Evolutionary conservation across 1,140 invertebrate species (phyloP), one percentile per base, ranked within the genome.

Genomic region (Sitophilus oryzae): DNA sequence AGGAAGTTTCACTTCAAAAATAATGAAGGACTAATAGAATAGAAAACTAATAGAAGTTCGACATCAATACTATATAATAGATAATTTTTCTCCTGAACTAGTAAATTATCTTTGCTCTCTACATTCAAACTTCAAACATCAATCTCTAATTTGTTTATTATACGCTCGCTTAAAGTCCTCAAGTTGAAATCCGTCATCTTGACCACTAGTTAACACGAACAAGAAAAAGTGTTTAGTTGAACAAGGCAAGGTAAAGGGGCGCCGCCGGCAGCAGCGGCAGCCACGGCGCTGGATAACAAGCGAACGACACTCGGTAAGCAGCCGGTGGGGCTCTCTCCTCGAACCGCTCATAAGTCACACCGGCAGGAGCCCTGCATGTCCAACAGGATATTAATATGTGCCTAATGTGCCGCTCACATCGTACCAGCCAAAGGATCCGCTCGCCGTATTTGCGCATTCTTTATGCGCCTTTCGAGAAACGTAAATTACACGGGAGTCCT

Each of bases 311-410:
- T 6, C 25, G 25, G 25, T 30, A 5, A 11, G 25, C 25, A 30
- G 25, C 25, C 25, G 25, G 5, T 11, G 25, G 5, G 25, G 25
- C 25, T 11, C 5, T 30, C 25, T 30, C 58, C 37, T 41, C 38
- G 23, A 23, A 9, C 2, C 15, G 45, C 36, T 47, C 46, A 63
- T 65, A 65, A 63, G 61, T 65, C 61, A 65, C 51, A 53, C 37
- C 58, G 54, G 61, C 56, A 58, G 63, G 63, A 65, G 59, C 61
- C 61, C 57, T 56, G 51, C 34, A 56, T 56, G 63, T 60, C 55
- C 59, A 64, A 64, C 57, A 61, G 61, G 57, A 65, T 60, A 65
- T 65, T 65, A 63, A 63, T 65, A 65, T 62, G 61, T 56, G 51
- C 50, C 60, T 61, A 63, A 63, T 52, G 57, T 56, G 59, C 43